These are phyloP conservation scores for Orycteropus afer DNA, from an alignment of 2,113 vertebrate genomes.

Conservation along the genomic window DNA sequence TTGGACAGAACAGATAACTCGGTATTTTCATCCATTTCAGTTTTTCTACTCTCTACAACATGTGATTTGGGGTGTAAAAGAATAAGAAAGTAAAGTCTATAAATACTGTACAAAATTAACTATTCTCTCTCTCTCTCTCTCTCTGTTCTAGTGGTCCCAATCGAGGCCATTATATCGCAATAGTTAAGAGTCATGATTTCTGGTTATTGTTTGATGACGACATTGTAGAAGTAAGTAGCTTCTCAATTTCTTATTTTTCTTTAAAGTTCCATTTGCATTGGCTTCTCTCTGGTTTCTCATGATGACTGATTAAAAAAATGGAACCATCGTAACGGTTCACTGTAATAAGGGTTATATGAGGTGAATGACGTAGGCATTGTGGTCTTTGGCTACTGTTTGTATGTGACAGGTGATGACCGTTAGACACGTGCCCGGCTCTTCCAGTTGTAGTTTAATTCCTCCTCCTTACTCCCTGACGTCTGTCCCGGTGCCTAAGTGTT, in stretches of 20 bases:
- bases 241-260: constrained; percentile 9
- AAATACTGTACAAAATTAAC: constrained; percentile 23
- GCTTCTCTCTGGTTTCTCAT: neutral
- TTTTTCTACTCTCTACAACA: neutral
- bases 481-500: neutral
- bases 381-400: neutral
- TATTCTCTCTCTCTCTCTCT: constrained; percentile 63
- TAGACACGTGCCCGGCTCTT: neutral
- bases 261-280: neutral
- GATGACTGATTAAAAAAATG: too few relatives aligned
- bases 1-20: neutral
- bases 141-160: constrained; percentile 88
- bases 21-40: neutral
- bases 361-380: too few relatives aligned
- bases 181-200: constrained; percentile 93
- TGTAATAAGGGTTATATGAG: too few relatives aligned
- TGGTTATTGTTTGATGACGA: constrained; percentile 93
- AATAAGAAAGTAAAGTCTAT: too few relatives aligned
- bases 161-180: constrained; percentile 93
- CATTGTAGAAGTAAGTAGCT: constrained; percentile 90
- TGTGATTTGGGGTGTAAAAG: neutral
- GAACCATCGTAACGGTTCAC: too few relatives aligned
- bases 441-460: neutral
- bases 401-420: neutral
- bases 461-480: neutral